Conservation (phyloP, 2,113 vertebrate species). For the Rhynchopsitta pachyrhyncha region DNA sequence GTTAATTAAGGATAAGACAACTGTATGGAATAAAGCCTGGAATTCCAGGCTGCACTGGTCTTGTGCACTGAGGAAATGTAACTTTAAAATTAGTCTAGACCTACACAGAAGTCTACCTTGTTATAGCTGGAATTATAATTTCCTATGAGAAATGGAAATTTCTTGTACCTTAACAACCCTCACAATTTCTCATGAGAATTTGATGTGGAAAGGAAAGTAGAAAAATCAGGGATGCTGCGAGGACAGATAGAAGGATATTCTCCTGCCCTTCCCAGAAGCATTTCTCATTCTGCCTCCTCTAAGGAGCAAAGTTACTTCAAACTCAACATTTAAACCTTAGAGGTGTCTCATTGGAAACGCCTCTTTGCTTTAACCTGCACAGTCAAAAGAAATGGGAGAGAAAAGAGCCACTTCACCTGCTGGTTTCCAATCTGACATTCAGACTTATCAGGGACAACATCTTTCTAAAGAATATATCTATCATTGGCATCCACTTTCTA, state of each 20-base stretch:
- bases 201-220: accelerated
- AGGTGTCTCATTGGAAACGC: not conserved
- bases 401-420: not conserved
- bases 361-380: not conserved
- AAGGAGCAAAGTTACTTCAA: not conserved
- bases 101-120: not conserved
- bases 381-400: not conserved
- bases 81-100: not conserved
- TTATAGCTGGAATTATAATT: not conserved
- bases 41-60: not conserved
- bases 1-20: not conserved
- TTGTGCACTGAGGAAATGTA: not conserved
- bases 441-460: not conserved
- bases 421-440: not conserved
- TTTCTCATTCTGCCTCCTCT: not conserved
- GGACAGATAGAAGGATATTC: not conserved
- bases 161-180: not conserved
- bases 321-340: not conserved
- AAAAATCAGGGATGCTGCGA: not conserved
- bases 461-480: not conserved
- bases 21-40: not conserved
- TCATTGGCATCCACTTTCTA: not conserved
- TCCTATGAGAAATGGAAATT: not conserved
- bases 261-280: not conserved
- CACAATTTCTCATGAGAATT: not conserved